Evolutionary conservation across 2,888 invertebrate genomes (phyloP).

Genomic region (Melieria picta): DNA sequence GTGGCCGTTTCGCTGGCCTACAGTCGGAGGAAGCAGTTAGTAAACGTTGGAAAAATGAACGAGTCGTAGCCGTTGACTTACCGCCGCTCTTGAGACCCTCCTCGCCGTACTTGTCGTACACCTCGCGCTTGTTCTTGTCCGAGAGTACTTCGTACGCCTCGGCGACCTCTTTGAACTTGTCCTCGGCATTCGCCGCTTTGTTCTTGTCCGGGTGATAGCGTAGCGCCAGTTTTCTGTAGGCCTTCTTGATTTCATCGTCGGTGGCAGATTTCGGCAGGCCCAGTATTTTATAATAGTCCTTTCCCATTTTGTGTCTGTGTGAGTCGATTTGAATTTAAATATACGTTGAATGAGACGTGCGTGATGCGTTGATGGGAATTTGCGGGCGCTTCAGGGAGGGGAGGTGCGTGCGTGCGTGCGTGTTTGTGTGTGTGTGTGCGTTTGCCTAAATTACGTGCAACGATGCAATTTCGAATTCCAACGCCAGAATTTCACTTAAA

Average conservation of each 20-base stretch:
- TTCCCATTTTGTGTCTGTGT: slow-evolving; percentile 77
- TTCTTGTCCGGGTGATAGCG: slow-evolving; percentile 99
- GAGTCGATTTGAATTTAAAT: slow-evolving; percentile 20
- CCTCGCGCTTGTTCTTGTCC: slow-evolving; percentile 93
- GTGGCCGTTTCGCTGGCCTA: slow-evolving; percentile 72
- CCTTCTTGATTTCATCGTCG: slow-evolving; percentile 98
- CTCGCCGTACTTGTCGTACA: slow-evolving; percentile 94
- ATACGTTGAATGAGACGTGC: not conserved
- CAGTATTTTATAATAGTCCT: slow-evolving; percentile 96
- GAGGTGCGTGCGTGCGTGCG: not conserved
- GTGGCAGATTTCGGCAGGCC: slow-evolving; percentile 87
- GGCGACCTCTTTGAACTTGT: slow-evolving; percentile 95
- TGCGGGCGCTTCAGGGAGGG: not conserved
- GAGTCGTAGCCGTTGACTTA: slow-evolving; percentile 27
- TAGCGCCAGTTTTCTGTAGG: slow-evolving; percentile 94
- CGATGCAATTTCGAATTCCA: slow-evolving; percentile 22
- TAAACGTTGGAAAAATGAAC: not conserved
- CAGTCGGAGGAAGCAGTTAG: slow-evolving; percentile 5
- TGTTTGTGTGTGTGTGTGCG: slow-evolving; percentile 19
- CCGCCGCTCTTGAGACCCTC: slow-evolving; percentile 87
- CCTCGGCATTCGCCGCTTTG: slow-evolving; percentile 93
- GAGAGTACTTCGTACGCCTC: slow-evolving; percentile 98
- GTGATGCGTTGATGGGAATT: not conserved
- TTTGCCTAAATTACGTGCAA: not conserved
- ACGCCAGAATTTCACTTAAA: not conserved